A percentile compares a stretch with the other conserved stretches of the same genome.
Conservation (phyloP, 92 coral and sea anemone genomes). For the Pocillopora meandrina region DNA sequence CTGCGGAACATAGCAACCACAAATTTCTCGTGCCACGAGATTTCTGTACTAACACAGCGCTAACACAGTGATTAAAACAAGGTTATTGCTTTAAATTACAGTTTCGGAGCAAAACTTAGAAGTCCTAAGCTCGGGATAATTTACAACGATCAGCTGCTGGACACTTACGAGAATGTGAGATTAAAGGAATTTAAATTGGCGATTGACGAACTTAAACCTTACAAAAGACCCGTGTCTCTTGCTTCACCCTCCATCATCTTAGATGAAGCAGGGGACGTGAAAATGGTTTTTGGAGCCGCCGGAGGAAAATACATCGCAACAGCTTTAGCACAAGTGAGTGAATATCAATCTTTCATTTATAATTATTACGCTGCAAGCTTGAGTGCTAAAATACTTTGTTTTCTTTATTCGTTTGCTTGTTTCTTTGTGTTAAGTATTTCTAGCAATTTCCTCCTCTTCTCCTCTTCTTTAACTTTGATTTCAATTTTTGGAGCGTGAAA, state of each 20-base stretch:
- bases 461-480: no score
- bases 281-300: constrained; percentile 78
- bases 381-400: not conserved
- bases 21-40: no score
- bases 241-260: constrained; percentile 69
- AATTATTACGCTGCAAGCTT: not conserved
- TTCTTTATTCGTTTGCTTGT: not conserved
- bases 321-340: constrained; percentile 61
- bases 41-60: no score
- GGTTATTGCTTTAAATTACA: not conserved
- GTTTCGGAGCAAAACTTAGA: constrained; percentile 78
- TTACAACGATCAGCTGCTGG: constrained; percentile 80
- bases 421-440: not conserved
- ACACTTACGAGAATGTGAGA: constrained; percentile 67
- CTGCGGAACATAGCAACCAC: no score
- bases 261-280: constrained; percentile 60
- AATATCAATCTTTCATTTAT: not conserved
- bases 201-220: constrained; percentile 61
- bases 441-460: no score
- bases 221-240: constrained; percentile 61
- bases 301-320: constrained; percentile 75
- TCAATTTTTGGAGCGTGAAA: no score
- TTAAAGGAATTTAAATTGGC: constrained; percentile 64
- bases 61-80: no score
- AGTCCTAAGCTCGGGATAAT: constrained; percentile 70